These are phyloP conservation scores for Meleagris gallopavo DNA, from an alignment of 2,113 vertebrate species.

Conservation along the genomic window DNA sequence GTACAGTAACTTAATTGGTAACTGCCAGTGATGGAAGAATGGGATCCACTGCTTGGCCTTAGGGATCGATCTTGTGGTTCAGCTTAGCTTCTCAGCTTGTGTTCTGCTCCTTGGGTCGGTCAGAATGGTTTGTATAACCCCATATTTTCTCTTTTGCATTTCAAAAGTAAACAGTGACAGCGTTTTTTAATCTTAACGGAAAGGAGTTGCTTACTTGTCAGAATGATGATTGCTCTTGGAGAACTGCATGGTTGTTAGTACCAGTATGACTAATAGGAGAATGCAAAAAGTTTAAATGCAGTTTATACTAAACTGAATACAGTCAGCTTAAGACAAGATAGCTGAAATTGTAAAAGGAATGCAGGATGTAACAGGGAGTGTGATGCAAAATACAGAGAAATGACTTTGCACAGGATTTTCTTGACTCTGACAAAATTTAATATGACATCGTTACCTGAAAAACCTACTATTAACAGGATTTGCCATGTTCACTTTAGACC, in stretches of 20 bases:
- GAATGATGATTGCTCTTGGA: neutral
- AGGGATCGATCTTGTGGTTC: neutral
- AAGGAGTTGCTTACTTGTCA: neutral
- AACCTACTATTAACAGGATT: neutral
- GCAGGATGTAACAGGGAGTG: neutral
- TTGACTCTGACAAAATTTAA: neutral
- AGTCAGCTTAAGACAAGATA: neutral
- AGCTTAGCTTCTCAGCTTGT: neutral
- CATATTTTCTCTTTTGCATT: neutral
- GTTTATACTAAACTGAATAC: neutral
- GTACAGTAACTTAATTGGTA: neutral
- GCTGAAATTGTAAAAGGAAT: neutral
- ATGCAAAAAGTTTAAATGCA: neutral
- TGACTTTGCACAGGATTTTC: neutral
- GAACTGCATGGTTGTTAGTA: neutral
- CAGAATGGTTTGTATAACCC: neutral
- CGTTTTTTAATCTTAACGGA: neutral
- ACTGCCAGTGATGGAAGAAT: neutral
- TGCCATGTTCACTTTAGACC: neutral
- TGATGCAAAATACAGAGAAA: neutral
- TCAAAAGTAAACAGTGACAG: neutral
- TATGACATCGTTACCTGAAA: neutral
- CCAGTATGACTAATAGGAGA: neutral
- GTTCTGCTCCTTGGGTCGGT: neutral
- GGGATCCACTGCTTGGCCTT: neutral